Conservation (phyloP, 2,888 invertebrate species). For the Coelinius sp. region DNA sequence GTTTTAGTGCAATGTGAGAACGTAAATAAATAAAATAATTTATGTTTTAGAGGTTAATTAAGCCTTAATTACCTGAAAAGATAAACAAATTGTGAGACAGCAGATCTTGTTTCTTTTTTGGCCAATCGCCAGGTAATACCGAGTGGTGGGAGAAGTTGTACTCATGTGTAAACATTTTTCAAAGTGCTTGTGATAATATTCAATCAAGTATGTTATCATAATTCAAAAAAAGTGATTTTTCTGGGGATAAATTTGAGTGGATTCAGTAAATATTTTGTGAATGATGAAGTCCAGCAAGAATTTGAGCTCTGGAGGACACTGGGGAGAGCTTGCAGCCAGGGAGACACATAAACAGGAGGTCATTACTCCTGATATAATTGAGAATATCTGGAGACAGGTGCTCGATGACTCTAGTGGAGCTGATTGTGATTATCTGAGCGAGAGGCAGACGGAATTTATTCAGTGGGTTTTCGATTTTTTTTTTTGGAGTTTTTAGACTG, state of each 20-base stretch:
- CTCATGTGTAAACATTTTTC: constrained; percentile 2
- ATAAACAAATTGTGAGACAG: background rate
- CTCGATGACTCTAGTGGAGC: constrained; percentile 63
- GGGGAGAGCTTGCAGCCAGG: constrained; percentile 66
- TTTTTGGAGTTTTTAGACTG: background rate
- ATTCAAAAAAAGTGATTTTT: background rate
- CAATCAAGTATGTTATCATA: background rate
- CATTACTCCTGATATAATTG: constrained; percentile 67
- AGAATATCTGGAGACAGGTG: constrained; percentile 69
- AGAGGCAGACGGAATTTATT: constrained; percentile 62
- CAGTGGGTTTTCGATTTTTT: constrained; percentile 54
- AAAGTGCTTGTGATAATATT: background rate
- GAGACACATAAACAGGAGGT: constrained; percentile 68
- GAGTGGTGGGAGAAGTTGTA: constrained; percentile 10
- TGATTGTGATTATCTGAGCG: constrained; percentile 64
- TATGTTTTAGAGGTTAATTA: background rate
- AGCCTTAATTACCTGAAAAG: background rate
- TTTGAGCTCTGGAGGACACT: constrained; percentile 50
- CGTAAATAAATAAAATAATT: background rate
- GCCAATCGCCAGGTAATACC: background rate
- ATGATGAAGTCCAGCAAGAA: constrained; percentile 65
- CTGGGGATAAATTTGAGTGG: background rate
- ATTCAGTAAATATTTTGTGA: background rate
- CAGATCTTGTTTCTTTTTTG: background rate
- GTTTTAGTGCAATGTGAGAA: background rate